Percentiles rank a stretch among this genome's conserved stretches.
Evolutionary conservation across 2,888 invertebrate genomes (phyloP).

Genomic region (Sinotaia quadrata): DNA sequence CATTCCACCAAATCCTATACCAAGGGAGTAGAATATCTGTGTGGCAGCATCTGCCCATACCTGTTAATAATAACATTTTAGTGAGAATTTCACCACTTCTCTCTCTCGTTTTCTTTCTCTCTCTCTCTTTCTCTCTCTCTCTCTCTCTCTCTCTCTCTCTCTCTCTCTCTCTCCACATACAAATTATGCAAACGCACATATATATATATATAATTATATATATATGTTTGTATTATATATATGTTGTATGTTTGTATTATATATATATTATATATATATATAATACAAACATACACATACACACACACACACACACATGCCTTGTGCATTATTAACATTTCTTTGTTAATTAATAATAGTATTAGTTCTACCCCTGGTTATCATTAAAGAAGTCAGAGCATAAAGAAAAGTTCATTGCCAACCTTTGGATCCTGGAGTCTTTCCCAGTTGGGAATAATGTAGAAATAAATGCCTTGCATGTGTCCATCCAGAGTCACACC

Average conservation of each 20-base stretch:
- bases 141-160: conserved; percentile 23
- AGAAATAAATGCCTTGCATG: conserved; percentile 62
- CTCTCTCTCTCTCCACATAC: neutral
- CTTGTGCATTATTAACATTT: too few species aligned
- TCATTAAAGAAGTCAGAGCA: too few species aligned
- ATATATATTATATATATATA: neutral
- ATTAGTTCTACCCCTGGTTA: too few species aligned
- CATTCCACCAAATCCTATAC: conserved; percentile 48
- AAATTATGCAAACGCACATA: too few species aligned
- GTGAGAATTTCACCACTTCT: too few species aligned
- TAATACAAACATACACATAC: neutral
- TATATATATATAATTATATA: neutral
- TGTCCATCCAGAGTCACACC: conserved; percentile 64
- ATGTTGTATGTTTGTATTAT: neutral
- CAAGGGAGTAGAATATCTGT: conserved; percentile 52
- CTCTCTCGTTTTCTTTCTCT: neutral
- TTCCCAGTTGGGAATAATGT: conserved; percentile 64
- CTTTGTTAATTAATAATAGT: neutral
- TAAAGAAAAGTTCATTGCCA: too few species aligned
- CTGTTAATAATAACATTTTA: too few species aligned
- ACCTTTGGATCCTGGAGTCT: conserved; percentile 58
- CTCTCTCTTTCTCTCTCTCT: conserved; percentile 23
- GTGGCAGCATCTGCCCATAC: conserved; percentile 53
- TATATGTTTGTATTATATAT: neutral
- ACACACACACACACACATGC: neutral